Conservation (phyloP, 2,113 vertebrate species). For the Ascaphus truei region DNA sequence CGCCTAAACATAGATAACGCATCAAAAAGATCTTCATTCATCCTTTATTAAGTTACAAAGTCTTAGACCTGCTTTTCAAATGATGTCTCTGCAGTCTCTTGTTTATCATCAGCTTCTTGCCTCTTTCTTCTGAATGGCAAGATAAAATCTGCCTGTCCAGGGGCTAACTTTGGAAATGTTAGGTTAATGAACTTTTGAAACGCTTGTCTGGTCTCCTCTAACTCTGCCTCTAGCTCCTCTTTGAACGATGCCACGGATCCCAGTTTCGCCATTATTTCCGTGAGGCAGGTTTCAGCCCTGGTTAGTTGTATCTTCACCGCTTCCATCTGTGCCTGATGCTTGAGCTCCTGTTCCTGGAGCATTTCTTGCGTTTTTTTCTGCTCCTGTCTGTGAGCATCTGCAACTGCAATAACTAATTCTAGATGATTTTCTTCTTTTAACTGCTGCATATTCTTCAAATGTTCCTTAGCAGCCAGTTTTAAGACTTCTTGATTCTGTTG, state of each 20-base stretch:
- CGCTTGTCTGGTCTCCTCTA: constrained; percentile 53
- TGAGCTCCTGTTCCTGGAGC: constrained; percentile 35
- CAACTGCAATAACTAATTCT: constrained; percentile 37
- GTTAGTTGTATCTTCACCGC: constrained; percentile 31
- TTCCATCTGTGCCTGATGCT: constrained; percentile 39
- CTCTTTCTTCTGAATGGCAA: constrained; percentile 54
- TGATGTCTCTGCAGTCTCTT: background rate
- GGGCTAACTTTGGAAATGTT: constrained; percentile 55
- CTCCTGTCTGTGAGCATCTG: constrained; percentile 39
- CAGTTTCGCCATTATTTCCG: constrained; percentile 39
- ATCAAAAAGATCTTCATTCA: too few species aligned
- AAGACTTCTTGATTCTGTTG: constrained; percentile 40
- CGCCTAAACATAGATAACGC: too few species aligned
- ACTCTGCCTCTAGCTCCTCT: constrained; percentile 56
- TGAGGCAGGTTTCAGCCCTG: constrained; percentile 42
- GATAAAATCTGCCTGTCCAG: constrained; percentile 62
- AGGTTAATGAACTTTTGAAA: constrained; percentile 61
- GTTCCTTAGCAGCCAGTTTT: background rate
- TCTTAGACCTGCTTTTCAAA: background rate
- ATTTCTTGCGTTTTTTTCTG: constrained; percentile 42
- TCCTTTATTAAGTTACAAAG: too few species aligned
- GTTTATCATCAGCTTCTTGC: background rate
- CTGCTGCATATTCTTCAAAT: constrained; percentile 29
- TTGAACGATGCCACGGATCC: constrained; percentile 55
- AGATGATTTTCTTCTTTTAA: constrained; percentile 40